Base-by-base conservation (phyloP, 2,797 vertebrate genomes). In the Clarias platycephalus region DNA sequence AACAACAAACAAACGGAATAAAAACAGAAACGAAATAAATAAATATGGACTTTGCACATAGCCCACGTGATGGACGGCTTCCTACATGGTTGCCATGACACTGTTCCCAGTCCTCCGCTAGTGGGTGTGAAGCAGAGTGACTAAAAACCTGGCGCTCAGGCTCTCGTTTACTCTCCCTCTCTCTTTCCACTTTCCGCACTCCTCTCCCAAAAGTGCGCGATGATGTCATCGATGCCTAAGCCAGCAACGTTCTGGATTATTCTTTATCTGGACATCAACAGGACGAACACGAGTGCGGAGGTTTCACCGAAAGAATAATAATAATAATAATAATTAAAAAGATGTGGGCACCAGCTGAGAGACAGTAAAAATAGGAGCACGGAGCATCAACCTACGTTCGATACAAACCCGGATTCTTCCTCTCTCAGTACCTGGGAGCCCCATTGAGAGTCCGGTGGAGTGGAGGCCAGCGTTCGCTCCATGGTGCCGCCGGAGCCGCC, bases 21-120 rank as follows among this genome's bases (percentile, higher is more conserved):
- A 70, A 28, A 34, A 26, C 0, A 24, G 5, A 15, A 15, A 44
- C 22, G 1, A 2, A 26, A 78, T 18, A 58, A 34, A 71, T 55
- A 37, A 84, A 68, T 12, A 60, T n/a, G n/a, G n/a, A 66, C 80
- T 82, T 76, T 44, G 62, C 80, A 83, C 71, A 57, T 80, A 87
- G 81, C 80, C 84, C 81, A 78, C 71, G 80, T 85, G 88, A 89
- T 81, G 88, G 89, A 88, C 79, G 84, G 88, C 88, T 88, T 89
- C 90, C 88, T 86, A 88, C 87, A 87, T 89, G 81, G 93, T 93
- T 91, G 91, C 91, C 91, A 94, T 94, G 93, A 92, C 90, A 89
- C 92, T 92, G 71, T 92, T 92, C 89, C 91, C 89, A 91, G 89
- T 91, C 90, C 86, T 87, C 92, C 88, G 82, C 53, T 67, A 89